Evolutionary conservation across 2,888 invertebrate species (phyloP).

Genomic region (Tiliacea citrago): DNA sequence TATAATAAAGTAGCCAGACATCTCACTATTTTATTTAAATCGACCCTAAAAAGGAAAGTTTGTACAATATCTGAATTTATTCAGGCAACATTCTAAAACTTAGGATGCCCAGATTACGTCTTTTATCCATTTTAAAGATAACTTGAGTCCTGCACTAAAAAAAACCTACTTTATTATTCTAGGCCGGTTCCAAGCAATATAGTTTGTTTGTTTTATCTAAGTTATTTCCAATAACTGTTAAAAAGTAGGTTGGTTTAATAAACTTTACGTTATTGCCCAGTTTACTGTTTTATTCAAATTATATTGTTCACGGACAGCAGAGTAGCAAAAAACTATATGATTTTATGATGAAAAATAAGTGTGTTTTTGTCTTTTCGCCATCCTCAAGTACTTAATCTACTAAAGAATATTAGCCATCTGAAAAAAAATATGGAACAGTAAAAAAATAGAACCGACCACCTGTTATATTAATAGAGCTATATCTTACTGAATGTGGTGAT

Average conservation of each 20-base stretch:
- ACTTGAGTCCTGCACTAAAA: slow-evolving; percentile 31
- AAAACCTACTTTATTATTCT: slow-evolving; percentile 42
- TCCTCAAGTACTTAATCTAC: not conserved
- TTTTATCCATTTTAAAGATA: slow-evolving; percentile 44
- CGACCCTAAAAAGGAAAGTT: slow-evolving; percentile 23
- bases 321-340: not conserved
- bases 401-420: slow-evolving; percentile 10
- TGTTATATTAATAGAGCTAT: slow-evolving; percentile 18
- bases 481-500: slow-evolving; percentile 13
- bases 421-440: slow-evolving; percentile 9
- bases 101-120: slow-evolving; percentile 39
- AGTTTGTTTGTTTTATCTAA: slow-evolving; percentile 44
- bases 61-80: slow-evolving; percentile 32
- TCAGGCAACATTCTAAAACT: slow-evolving; percentile 32
- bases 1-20: slow-evolving; percentile 1
- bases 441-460: slow-evolving; percentile 20
- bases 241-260: slow-evolving; percentile 38
- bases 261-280: slow-evolving; percentile 44
- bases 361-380: not conserved
- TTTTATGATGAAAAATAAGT: slow-evolving; percentile 7
- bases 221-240: slow-evolving; percentile 36
- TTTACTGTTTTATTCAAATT: slow-evolving; percentile 38
- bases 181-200: slow-evolving; percentile 19
- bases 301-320: slow-evolving; percentile 27
- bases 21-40: slow-evolving; percentile 6